These are phyloP conservation scores for Engraulis encrasicolus DNA, from an alignment of 2,113 vertebrate genomes.

Conservation along the genomic window DNA sequence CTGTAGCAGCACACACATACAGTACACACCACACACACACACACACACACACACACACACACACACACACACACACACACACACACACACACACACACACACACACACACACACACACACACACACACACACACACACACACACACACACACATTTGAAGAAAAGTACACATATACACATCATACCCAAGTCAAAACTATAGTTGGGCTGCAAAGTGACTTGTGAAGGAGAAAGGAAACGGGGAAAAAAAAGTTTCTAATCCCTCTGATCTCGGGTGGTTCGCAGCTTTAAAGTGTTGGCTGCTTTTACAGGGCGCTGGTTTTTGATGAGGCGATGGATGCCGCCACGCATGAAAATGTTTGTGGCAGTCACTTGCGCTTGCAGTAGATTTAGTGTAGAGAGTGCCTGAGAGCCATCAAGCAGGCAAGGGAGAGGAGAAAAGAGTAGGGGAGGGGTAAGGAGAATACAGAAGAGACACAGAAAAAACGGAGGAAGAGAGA, in stretches of 20 bases:
- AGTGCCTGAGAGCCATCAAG: constrained; percentile 36
- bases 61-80: not conserved
- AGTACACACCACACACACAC: not conserved
- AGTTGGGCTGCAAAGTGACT: not conserved
- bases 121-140: not conserved
- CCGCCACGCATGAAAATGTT: constrained; percentile 15
- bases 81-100: not conserved
- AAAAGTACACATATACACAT: no score
- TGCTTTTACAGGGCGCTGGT: not conserved
- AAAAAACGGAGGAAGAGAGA: no score
- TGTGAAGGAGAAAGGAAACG: no score
- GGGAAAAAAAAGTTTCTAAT: not conserved
- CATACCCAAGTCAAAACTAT: not conserved
- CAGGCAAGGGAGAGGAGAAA: constrained; percentile 27
- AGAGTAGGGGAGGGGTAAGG: no score
- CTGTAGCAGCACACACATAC: not conserved
- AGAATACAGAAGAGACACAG: no score
- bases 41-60: not conserved
- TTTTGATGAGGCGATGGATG: constrained; percentile 28
- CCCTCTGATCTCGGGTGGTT: constrained; percentile 25
- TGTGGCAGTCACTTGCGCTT: not conserved
- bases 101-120: not conserved
- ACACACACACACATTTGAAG: no score
- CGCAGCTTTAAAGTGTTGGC: constrained; percentile 27
- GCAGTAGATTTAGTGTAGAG: constrained; percentile 33